phyloP scores from a whole-genome alignment of 2,797 vertebrate genomes.

The Pseudochromis fuscus region DNA sequence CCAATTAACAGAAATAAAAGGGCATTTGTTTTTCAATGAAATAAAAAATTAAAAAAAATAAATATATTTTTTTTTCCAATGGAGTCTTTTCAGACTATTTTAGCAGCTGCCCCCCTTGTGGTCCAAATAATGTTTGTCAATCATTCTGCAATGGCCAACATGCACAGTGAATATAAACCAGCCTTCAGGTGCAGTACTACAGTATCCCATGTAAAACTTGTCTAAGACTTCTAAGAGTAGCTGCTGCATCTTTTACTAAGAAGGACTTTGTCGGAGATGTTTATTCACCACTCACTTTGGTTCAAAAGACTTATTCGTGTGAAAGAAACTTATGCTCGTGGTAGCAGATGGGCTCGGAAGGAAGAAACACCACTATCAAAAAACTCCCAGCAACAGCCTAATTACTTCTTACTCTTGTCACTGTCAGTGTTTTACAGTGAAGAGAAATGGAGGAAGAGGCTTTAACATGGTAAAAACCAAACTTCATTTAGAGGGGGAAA shows the following conservation, averaged over 20 bases:
- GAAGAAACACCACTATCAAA: conserved; percentile 66
- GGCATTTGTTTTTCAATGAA: not conserved
- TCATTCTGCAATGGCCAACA: not conserved
- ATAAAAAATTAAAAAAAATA: too few relatives aligned
- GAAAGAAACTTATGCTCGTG: conserved; percentile 53
- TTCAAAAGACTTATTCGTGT: conserved; percentile 64
- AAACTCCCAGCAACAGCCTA: conserved; percentile 52
- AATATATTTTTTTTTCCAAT: too few relatives aligned
- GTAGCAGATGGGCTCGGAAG: conserved; percentile 77
- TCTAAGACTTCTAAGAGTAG: conserved; percentile 25
- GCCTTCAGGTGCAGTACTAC: conserved; percentile 52
- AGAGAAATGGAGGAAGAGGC: conserved; percentile 67
- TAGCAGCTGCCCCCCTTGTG: not conserved
- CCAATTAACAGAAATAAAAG: too few relatives aligned
- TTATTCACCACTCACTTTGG: conserved; percentile 58
- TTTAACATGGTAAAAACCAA: conserved; percentile 56
- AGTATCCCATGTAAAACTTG: conserved; percentile 23
- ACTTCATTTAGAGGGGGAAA: conserved; percentile 38
- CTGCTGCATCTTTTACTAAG: conserved; percentile 29
- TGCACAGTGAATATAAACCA: conserved; percentile 14
- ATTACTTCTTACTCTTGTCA: conserved; percentile 64
- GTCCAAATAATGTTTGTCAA: conserved; percentile 8
- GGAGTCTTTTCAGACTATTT: too few relatives aligned
- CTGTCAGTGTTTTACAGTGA: conserved; percentile 57
- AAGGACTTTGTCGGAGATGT: conserved; percentile 57